Conservation (phyloP, 1,140 invertebrate species). For the Holotrichia oblita region DNA sequence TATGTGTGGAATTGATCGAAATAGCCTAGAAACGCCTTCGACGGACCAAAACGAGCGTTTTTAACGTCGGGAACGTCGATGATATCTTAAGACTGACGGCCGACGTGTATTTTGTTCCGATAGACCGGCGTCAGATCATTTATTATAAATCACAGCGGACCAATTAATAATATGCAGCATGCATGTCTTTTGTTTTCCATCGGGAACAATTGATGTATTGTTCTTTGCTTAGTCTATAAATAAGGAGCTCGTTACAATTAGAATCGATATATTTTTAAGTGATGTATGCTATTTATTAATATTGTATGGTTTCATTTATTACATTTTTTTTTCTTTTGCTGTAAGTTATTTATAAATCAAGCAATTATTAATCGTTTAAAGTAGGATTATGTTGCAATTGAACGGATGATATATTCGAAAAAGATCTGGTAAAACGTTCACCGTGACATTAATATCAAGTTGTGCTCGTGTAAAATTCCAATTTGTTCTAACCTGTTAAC, state of each 20-base stretch:
- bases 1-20: not conserved
- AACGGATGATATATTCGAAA: too few relatives aligned
- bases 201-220: constrained; percentile 31
- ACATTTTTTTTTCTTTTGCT: too few relatives aligned
- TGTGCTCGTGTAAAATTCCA: too few relatives aligned
- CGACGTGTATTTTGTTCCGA: constrained; percentile 2
- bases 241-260: constrained; percentile 12
- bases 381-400: too few relatives aligned
- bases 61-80: not conserved
- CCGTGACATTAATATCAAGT: too few relatives aligned
- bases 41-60: not conserved
- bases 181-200: constrained; percentile 13
- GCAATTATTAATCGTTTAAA: too few relatives aligned
- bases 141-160: constrained; percentile 16
- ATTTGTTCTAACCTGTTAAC: too few relatives aligned
- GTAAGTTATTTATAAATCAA: too few relatives aligned
- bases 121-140: constrained; percentile 1
- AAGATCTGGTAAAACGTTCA: too few relatives aligned
- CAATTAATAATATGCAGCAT: constrained; percentile 27
- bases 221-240: constrained; percentile 10
- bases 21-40: not conserved
- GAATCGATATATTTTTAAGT: constrained; percentile 29
- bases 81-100: not conserved
- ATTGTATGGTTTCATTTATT: constrained; percentile 3
- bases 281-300: not conserved